Percentiles rank a stretch among this genome's conserved stretches.
Conservation (phyloP, 2,797 vertebrate genomes). For the Phrynocephalus forsythii region DNA sequence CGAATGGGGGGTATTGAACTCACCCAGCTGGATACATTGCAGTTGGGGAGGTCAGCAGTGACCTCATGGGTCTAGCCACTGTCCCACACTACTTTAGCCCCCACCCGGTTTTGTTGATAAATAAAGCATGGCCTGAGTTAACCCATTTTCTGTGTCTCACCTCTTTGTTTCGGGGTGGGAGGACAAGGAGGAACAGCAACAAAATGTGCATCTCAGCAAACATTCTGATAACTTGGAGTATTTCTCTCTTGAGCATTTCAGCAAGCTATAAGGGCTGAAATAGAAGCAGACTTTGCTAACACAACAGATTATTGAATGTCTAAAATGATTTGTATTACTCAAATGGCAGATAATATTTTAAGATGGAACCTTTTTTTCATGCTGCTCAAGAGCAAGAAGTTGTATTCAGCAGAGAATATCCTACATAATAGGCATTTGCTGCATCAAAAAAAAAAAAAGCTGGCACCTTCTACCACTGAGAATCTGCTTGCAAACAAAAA, state of each 20-base stretch:
- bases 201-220: conserved; percentile 55
- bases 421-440: conserved; percentile 22
- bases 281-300: conserved; percentile 57
- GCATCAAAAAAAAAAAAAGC: background rate
- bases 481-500: conserved; percentile 26
- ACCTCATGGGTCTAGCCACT: too few species aligned
- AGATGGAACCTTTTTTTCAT: conserved; percentile 45
- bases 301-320: conserved; percentile 63
- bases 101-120: too few species aligned
- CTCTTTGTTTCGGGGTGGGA: too few species aligned
- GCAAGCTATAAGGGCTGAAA: conserved; percentile 67
- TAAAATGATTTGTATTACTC: conserved; percentile 58
- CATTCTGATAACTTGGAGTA: conserved; percentile 34
- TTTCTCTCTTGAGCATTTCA: conserved; percentile 56
- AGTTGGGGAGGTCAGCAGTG: too few species aligned
- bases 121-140: too few species aligned
- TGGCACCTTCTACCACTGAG: conserved; percentile 28
- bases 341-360: conserved; percentile 25
- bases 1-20: too few species aligned
- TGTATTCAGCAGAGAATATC: conserved; percentile 49
- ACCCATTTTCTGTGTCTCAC: too few species aligned
- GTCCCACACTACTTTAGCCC: too few species aligned
- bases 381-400: conserved; percentile 26
- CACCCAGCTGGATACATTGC: too few species aligned
- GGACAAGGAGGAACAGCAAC: conserved; percentile 46